Evolutionary conservation across 2,888 invertebrate genomes (phyloP), one percentile per base, ranked within the genome.

Genomic region (Eristalis intricaria): DNA sequence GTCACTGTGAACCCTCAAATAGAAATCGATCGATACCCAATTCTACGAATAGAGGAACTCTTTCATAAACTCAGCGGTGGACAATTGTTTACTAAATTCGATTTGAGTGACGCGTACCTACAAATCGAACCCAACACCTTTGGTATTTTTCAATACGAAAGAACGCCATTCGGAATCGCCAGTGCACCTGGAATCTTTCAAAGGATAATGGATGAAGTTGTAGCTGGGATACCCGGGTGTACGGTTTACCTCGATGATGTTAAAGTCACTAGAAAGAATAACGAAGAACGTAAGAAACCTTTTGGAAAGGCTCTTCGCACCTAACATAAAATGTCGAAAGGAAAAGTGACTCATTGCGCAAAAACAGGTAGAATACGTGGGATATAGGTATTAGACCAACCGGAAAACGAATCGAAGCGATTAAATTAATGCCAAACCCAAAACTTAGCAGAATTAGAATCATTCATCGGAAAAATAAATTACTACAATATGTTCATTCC

Each of bases 11-110:
- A 70, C 4, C 56, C 35, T 15, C 56, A 70, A 70, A 22, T 4
- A 2, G 4, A 29, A 29, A 29, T 84, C 10, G 66, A 88, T 38
- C 79, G 77, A 13, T 86, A 88, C 63, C 84, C 81, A 1, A 84
- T 88, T 10, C 82, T 86, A 2, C 19, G 77, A 75, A 84, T 86
- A 15, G 76, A 87, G 58, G 50, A 26, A 15, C 50, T 87, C 1
- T 81, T 89, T 64, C 83, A 78, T 23, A 89, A 87, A 40, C 4
- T 84, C 0, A 64, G 86, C 71, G 83, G 89, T 0, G 88, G 87
- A 22, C 32, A 84, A 61, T 76, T 68, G 50, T 87, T 87, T 66
- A 58, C 78, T 5, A 84, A 88, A 78, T 69, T 84, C 11, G 79
- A 89, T 50, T 23, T 84, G 8, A 88, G 76, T 23, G 77, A 84